A percentile compares a stretch with the other conserved stretches of the same genome.
These are phyloP conservation scores for Drosophila melanica DNA, from an alignment of 1,140 invertebrate species.

Conservation along the genomic window DNA sequence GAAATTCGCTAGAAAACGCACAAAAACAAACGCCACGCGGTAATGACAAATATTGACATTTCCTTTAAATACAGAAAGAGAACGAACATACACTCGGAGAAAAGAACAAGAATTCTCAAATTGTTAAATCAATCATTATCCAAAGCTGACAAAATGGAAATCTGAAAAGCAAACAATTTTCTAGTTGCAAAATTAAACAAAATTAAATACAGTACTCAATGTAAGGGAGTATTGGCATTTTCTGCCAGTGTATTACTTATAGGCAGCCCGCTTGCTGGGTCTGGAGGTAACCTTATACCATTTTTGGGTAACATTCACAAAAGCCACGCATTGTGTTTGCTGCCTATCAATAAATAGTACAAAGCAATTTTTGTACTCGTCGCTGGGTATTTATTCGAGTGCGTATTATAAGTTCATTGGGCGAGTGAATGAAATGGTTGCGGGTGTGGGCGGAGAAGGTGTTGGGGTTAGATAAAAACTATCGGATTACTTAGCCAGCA, in stretches of 20 bases:
- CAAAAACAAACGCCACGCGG: constrained; percentile 59
- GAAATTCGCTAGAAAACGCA: constrained; percentile 67
- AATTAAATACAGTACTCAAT: too few relatives aligned
- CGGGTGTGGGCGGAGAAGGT: neutral
- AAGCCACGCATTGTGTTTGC: constrained; percentile 31
- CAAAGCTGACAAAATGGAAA: too few relatives aligned
- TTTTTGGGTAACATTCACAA: constrained; percentile 32
- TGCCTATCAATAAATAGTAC: constrained; percentile 35
- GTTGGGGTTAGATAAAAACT: constrained; percentile 29
- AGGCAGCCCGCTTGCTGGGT: neutral
- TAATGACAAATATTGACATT: constrained; percentile 77
- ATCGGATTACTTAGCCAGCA: constrained; percentile 49
- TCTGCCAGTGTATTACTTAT: too few relatives aligned
- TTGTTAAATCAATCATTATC: too few relatives aligned
- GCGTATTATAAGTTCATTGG: constrained; percentile 5
- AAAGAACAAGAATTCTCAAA: too few relatives aligned
- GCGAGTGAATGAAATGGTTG: neutral
- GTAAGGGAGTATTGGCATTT: too few relatives aligned
- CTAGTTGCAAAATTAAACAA: too few relatives aligned
- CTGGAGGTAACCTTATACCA: constrained; percentile 48
- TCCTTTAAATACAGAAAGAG: constrained; percentile 31
- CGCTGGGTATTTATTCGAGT: neutral
- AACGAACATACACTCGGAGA: neutral
- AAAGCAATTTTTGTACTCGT: constrained; percentile 3
- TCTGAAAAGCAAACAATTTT: too few relatives aligned